These are phyloP conservation scores for Linnaemya tessellans DNA, from an alignment of 2,888 invertebrate species.

Conservation along the genomic window DNA sequence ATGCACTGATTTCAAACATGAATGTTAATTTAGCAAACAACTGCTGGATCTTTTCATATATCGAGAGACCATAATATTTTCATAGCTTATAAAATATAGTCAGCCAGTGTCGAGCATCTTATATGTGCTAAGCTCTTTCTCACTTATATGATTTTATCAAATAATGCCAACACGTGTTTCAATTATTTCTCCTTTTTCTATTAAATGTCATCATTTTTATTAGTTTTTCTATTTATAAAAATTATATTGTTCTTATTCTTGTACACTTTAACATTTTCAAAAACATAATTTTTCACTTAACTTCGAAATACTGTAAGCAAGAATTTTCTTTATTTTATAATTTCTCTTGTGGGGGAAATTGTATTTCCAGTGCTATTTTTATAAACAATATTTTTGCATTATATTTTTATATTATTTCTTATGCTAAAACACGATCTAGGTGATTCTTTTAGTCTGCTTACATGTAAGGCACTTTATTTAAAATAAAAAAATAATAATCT, in stretches of 20 bases:
- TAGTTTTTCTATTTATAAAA: neutral
- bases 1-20: too few species aligned
- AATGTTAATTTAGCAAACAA: too few species aligned
- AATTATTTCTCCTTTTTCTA: too few species aligned
- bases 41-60: too few species aligned
- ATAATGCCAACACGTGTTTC: too few species aligned
- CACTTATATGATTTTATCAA: too few species aligned
- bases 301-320: neutral
- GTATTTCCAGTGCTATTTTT: slow-evolving; percentile 6
- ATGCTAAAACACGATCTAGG: slow-evolving; percentile 64
- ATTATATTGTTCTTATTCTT: neutral
- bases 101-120: too few species aligned
- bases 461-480: slow-evolving; percentile 1
- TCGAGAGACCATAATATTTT: too few species aligned
- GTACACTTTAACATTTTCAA: neutral
- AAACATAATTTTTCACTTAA: slow-evolving; percentile 39
- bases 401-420: slow-evolving; percentile 29
- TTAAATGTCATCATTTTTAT: too few species aligned
- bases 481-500: neutral
- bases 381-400: slow-evolving; percentile 10
- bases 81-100: too few species aligned
- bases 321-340: slow-evolving; percentile 12
- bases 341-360: slow-evolving; percentile 1
- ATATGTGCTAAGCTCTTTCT: too few species aligned
- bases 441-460: slow-evolving; percentile 34